Percentiles rank a stretch among this genome's conserved stretches.
Conservation (phyloP, 2,797 vertebrate species). For the Todus mexicanus region DNA sequence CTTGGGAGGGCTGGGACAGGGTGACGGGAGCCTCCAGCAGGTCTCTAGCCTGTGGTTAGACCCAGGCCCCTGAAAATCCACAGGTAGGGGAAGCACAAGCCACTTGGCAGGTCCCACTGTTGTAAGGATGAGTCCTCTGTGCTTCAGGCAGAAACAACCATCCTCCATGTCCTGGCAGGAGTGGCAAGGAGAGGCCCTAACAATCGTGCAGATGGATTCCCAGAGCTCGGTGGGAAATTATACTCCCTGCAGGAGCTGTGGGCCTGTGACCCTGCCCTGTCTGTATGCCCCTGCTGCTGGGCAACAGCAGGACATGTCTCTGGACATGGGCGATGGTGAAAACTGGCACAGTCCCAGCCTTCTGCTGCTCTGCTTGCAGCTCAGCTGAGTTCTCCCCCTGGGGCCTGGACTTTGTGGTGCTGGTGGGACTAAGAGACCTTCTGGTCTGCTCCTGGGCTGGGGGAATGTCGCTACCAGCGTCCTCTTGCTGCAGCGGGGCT, state of each 20-base stretch:
- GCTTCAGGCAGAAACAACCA: background rate
- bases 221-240: background rate
- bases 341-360: background rate
- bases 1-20: background rate
- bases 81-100: background rate
- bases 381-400: background rate
- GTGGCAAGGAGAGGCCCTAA: background rate
- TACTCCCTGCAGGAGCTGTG: background rate
- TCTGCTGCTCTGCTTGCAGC: background rate
- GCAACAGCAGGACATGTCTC: background rate
- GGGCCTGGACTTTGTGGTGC: background rate
- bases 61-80: background rate
- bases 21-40: background rate
- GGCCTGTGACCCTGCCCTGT: background rate
- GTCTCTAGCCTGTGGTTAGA: background rate
- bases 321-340: background rate
- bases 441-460: background rate
- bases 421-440: background rate
- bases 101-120: background rate
- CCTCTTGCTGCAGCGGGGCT: background rate
- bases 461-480: accelerated
- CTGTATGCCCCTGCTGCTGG: background rate
- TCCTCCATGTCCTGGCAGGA: background rate
- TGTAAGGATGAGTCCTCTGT: background rate
- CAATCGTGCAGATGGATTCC: background rate